Conservation (phyloP, 2,888 invertebrate species). For the Caenorhabditis parvicauda region DNA sequence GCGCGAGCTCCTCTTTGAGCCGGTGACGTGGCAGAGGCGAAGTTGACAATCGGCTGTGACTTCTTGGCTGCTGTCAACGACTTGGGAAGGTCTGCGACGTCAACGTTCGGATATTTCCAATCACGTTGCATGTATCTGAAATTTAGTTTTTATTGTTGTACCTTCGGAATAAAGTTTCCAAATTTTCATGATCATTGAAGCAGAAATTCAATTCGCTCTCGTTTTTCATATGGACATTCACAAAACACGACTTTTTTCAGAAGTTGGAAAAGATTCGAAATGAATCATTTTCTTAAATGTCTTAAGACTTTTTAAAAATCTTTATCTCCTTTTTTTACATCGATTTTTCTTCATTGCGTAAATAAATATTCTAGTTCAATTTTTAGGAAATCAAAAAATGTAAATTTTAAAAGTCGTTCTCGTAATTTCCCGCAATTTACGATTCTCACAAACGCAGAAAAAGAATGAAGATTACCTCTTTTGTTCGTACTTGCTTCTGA, state of each 20-base stretch:
- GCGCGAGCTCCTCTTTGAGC: not conserved
- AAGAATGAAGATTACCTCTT: constrained; percentile 74
- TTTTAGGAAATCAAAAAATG: not conserved
- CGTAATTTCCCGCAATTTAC: too few species aligned
- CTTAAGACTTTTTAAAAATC: not conserved
- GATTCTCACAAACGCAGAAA: too few species aligned
- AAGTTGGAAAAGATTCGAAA: too few species aligned
- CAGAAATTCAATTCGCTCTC: not conserved
- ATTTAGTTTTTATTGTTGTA: constrained; percentile 3
- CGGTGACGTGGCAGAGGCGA: not conserved
- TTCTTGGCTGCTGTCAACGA: constrained; percentile 8
- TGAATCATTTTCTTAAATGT: too few species aligned
- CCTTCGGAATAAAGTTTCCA: not conserved
- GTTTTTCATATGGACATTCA: not conserved
- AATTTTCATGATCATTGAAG: not conserved
- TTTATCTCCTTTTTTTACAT: not conserved
- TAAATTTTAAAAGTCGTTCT: too few species aligned
- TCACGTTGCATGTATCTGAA: constrained; percentile 48
- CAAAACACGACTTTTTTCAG: too few species aligned
- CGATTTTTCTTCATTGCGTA: not conserved
- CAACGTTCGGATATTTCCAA: constrained; percentile 44
- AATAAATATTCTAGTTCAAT: not conserved
- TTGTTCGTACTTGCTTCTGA: constrained; percentile 95
- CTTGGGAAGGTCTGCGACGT: constrained; percentile 44
- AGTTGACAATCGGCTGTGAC: constrained; percentile 16